These are phyloP conservation scores for Diarsia dahlii DNA, from an alignment of 2,888 invertebrate genomes.

Conservation along the genomic window DNA sequence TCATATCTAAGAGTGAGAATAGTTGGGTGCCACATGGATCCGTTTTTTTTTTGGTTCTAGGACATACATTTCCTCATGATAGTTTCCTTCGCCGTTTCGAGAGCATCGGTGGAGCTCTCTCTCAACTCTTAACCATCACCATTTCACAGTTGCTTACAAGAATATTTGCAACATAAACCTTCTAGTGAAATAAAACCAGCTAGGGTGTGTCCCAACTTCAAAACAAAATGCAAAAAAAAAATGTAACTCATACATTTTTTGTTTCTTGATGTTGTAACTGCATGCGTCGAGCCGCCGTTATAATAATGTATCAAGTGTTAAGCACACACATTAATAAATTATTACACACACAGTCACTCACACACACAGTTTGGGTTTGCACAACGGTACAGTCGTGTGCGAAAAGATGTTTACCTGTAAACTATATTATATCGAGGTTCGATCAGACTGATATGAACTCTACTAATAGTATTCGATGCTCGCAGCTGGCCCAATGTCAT, in stretches of 20 bases:
- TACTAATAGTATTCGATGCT: no score
- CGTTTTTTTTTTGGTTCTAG: neutral
- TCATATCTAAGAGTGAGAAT: neutral
- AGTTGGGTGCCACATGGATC: neutral
- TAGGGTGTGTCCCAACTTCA: constrained; percentile 39
- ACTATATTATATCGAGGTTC: neutral
- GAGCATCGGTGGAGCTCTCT: neutral
- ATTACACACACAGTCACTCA: constrained; percentile 51
- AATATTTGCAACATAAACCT: constrained; percentile 22
- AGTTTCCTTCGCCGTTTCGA: neutral
- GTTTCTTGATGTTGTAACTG: constrained; percentile 47
- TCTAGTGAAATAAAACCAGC: constrained; percentile 16
- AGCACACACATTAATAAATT: constrained; percentile 62
- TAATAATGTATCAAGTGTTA: constrained; percentile 63
- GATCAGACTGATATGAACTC: neutral
- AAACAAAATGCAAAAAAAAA: constrained; percentile 21
- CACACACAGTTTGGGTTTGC: constrained; percentile 37
- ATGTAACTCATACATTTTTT: constrained; percentile 43
- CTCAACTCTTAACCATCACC: neutral
- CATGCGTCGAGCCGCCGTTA: constrained; percentile 55
- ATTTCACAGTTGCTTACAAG: neutral
- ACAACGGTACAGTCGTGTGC: constrained; percentile 43
- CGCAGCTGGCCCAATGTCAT: no score
- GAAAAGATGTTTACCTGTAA: neutral
- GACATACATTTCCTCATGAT: neutral